Percentiles rank a stretch among this genome's conserved stretches.
phyloP scores from a whole-genome alignment of 2,113 vertebrate genomes.

The Neomonachus schauinslandi region DNA sequence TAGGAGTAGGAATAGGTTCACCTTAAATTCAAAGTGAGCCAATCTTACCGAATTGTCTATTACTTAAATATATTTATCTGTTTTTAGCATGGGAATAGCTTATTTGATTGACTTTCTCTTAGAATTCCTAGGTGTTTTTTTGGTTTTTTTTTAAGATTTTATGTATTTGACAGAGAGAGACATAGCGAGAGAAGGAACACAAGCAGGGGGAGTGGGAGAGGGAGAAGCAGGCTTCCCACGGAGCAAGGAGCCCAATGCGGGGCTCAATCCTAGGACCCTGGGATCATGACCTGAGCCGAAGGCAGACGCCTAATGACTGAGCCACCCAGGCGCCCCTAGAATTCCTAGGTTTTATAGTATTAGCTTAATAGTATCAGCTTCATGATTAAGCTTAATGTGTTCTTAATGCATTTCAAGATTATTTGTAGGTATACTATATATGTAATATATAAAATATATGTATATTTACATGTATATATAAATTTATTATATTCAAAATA shows the following conservation, averaged over 20 bases:
- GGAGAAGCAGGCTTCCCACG: too few species aligned
- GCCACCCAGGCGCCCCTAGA: not conserved
- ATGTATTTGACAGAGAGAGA: too few species aligned
- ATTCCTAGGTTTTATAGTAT: not conserved
- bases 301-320: too few species aligned
- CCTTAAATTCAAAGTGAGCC: constrained; percentile 6
- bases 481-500: constrained; percentile 2
- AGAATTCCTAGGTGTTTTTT: not conserved
- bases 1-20: not conserved
- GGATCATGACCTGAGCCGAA: too few species aligned
- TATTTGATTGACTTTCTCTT: constrained; percentile 27
- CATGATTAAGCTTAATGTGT: not conserved
- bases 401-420: not conserved
- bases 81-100: not conserved
- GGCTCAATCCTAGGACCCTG: too few species aligned
- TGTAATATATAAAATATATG: not conserved
- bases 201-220: too few species aligned
- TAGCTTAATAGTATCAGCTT: not conserved
- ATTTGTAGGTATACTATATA: not conserved
- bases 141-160: too few species aligned
- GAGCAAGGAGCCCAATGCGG: too few species aligned
- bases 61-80: constrained; percentile 19
- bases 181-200: too few species aligned
- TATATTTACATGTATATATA: not conserved
- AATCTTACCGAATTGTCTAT: not conserved